Evolutionary conservation across 2,113 vertebrate genomes (phyloP).

Genomic region (Psophia crepitans): DNA sequence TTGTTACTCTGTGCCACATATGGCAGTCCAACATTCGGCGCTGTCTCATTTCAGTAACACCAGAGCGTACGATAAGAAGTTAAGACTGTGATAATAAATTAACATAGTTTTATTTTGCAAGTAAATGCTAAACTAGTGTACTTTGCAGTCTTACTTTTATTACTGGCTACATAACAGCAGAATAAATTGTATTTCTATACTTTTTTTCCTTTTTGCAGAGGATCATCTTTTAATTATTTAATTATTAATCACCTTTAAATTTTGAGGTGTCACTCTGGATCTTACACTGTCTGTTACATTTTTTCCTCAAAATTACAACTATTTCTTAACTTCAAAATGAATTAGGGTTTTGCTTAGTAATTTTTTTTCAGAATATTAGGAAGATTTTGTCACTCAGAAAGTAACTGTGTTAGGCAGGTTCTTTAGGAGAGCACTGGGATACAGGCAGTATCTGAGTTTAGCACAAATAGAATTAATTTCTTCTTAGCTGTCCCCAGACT

Average conservation of each 20-base stretch:
- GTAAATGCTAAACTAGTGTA: neutral
- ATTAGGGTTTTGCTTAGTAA: neutral
- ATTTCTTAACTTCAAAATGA: neutral
- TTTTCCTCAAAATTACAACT: neutral
- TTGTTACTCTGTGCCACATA: neutral
- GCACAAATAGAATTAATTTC: neutral
- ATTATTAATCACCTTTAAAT: too few species aligned
- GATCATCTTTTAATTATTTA: too few species aligned
- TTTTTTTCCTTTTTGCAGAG: neutral
- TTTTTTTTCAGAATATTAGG: neutral
- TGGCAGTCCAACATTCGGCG: neutral
- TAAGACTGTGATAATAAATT: neutral
- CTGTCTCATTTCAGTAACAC: neutral
- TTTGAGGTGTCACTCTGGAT: neutral
- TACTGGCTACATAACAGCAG: neutral
- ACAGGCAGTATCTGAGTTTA: neutral
- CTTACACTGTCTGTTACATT: neutral
- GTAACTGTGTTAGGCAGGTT: neutral
- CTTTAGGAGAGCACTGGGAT: neutral
- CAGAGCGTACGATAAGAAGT: neutral
- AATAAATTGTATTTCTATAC: neutral
- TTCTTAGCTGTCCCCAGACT: neutral
- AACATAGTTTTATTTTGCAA: neutral
- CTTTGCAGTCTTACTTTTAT: neutral
- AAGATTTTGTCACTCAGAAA: neutral